Percentiles rank a stretch among this genome's conserved stretches.
phyloP scores from a whole-genome alignment of 2,113 vertebrate species.

The Callocephalon fimbriatum region DNA sequence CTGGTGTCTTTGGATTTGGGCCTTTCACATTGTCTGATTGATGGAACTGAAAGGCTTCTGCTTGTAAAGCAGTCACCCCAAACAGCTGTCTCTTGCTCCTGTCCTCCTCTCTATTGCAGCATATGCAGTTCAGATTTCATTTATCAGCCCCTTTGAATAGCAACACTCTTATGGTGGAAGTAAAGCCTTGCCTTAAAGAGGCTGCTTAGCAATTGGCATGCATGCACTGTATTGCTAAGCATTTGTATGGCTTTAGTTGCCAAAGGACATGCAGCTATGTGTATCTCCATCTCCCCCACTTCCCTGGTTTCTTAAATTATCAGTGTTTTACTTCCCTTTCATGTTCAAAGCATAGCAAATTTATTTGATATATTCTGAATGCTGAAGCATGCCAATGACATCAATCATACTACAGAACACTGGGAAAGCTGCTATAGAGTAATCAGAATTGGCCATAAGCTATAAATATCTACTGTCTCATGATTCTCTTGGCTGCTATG shows the following conservation, averaged over 20 bases:
- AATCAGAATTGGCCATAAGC: conserved; percentile 73
- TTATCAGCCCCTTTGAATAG: conserved; percentile 74
- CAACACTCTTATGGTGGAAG: conserved; percentile 59
- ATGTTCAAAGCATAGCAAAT: conserved; percentile 79
- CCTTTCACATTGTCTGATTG: conserved; percentile 76
- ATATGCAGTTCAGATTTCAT: conserved; percentile 75
- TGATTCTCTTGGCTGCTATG: conserved; percentile 61
- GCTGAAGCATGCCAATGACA: conserved; percentile 68
- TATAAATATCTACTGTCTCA: conserved; percentile 75
- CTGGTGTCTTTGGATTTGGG: conserved; percentile 74
- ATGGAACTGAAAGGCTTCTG: conserved; percentile 71
- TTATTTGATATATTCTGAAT: conserved; percentile 78
- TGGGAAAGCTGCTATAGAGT: conserved; percentile 63
- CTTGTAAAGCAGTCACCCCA: conserved; percentile 76
- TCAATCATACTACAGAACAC: conserved; percentile 67
- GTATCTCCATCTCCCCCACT: conserved; percentile 66
- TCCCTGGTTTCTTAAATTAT: conserved; percentile 77
- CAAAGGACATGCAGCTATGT: conserved; percentile 65
- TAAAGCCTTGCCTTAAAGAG: conserved; percentile 41
- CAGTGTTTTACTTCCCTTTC: conserved; percentile 77
- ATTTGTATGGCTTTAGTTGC: conserved; percentile 3
- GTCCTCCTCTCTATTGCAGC: conserved; percentile 70
- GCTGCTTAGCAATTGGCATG: conserved; percentile 63
- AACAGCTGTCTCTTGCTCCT: conserved; percentile 77
- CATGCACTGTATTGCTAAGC: conserved; percentile 11